Evolutionary conservation across 2,797 vertebrate genomes (phyloP), one percentile per base, ranked within the genome.

Genomic region (Tinamus major): DNA sequence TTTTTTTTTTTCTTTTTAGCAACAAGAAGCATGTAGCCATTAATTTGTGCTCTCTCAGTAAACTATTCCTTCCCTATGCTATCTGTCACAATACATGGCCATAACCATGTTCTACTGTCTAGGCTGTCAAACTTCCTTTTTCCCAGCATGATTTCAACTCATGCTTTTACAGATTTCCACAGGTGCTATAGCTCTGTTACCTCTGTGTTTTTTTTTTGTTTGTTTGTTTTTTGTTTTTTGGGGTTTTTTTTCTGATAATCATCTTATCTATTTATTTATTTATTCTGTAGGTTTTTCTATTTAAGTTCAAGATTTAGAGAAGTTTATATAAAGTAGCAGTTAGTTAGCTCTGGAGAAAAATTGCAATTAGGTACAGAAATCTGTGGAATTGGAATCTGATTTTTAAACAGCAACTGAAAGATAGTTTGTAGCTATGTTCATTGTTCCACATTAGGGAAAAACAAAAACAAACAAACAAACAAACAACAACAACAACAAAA

Each of bases 311-410:
- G 7, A 20, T 20, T 42, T 61, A n/a, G 42, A 18, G 27, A 86
- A 53, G 12, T 44, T 75, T 78, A 48, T 75, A 33, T 37, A 68
- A 75, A 82, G 9, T 31, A 70, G 4, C 10, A 48, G 13, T 63
- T 87, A 48, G 8, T 55, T 72, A 81, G 71, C 10, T 75, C 20
- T 37, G 21, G 19, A 44, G 5, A 67, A 48, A 69, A 85, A 61
- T n/a, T 0, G 8, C 1, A 55, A 27, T 19, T 12, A 13, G 46
- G 37, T 10, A 29, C 14, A 61, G n/a, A 51, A 6, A n/a, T 13
- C 16, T 41, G 72, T 14, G 48, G 19, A 64, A 65, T 53, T 14
- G 48, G 19, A 64, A 65, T 53, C 51, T 61, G 1, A 33, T 13
- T 78, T 19, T 62, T 78, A 68, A 80, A 4, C 6, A 78, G 21